A percentile compares a stretch with the other conserved stretches of the same genome.
Conservation (phyloP, 2,888 invertebrate species). For the Phlogophora meticulosa region DNA sequence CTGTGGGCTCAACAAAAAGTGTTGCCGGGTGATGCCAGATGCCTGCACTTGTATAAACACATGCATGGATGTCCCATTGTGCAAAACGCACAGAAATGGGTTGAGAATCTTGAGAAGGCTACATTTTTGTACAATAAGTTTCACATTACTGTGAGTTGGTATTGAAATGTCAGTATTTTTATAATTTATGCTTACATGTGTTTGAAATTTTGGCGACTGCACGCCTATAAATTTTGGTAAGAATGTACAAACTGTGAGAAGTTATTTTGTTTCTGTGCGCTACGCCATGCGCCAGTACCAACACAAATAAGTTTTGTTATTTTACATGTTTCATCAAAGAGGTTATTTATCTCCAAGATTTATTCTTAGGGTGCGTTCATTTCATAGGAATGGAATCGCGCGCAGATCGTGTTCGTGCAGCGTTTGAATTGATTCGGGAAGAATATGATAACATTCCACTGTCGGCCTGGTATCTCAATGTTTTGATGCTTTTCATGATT, state of each 20-base stretch:
- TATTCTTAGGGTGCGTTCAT: slow-evolving; percentile 12
- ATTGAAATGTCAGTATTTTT: slow-evolving; percentile 43
- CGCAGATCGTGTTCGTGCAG: no score
- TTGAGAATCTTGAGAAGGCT: slow-evolving; percentile 39
- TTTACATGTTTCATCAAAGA: slow-evolving; percentile 33
- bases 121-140: slow-evolving; percentile 44
- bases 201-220: slow-evolving; percentile 52
- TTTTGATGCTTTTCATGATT: no score
- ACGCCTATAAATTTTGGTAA: slow-evolving; percentile 46
- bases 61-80: slow-evolving; percentile 69
- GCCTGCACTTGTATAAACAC: slow-evolving; percentile 75
- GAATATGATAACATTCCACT: no score
- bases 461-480: no score
- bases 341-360: slow-evolving; percentile 28
- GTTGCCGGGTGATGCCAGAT: slow-evolving; percentile 71
- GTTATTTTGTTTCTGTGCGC: slow-evolving; percentile 38
- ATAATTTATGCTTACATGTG: slow-evolving; percentile 42
- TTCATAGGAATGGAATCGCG: no score
- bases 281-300: not conserved
- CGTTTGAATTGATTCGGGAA: no score
- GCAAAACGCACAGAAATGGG: slow-evolving; percentile 65
- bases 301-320: slow-evolving; percentile 45
- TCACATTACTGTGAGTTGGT: slow-evolving; percentile 40
- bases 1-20: slow-evolving; percentile 82
- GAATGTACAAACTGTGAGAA: slow-evolving; percentile 48